Conservation (phyloP, 2,888 invertebrate species). For the Napeogenes inachia region DNA sequence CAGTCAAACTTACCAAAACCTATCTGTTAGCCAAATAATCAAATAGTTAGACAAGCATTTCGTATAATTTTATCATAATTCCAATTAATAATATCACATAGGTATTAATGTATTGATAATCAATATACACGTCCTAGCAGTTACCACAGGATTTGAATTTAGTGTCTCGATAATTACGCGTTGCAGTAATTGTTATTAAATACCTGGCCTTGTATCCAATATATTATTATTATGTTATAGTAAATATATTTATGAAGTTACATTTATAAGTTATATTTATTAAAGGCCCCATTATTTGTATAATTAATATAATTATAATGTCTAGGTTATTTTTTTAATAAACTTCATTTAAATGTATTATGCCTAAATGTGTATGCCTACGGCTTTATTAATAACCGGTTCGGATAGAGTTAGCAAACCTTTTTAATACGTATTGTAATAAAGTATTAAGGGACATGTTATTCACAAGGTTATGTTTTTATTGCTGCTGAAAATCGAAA, state of each 20-base stretch:
- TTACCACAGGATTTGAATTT: slow-evolving; percentile 23
- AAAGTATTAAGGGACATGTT: not conserved
- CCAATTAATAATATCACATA: not conserved
- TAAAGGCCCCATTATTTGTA: too few species aligned
- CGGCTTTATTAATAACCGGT: too few species aligned
- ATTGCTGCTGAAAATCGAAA: not conserved
- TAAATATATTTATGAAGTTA: too few species aligned
- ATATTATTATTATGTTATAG: too few species aligned
- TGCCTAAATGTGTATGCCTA: too few species aligned
- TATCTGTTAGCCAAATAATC: not conserved
- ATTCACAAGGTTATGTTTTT: not conserved
- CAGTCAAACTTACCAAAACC: too few species aligned
- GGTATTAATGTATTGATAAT: not conserved
- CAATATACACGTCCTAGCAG: slow-evolving; percentile 13
- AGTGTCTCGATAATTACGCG: slow-evolving; percentile 23
- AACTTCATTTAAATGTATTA: too few species aligned
- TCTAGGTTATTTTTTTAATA: too few species aligned
- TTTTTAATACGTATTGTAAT: not conserved
- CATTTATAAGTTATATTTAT: too few species aligned
- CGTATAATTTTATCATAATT: too few species aligned
- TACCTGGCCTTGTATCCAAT: slow-evolving; percentile 19
- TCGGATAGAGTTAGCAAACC: not conserved
- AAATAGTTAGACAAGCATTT: not conserved
- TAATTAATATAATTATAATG: too few species aligned
- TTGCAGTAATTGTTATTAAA: slow-evolving; percentile 26